Conservation (phyloP, 2,113 vertebrate genomes). For the Naja naja region DNA sequence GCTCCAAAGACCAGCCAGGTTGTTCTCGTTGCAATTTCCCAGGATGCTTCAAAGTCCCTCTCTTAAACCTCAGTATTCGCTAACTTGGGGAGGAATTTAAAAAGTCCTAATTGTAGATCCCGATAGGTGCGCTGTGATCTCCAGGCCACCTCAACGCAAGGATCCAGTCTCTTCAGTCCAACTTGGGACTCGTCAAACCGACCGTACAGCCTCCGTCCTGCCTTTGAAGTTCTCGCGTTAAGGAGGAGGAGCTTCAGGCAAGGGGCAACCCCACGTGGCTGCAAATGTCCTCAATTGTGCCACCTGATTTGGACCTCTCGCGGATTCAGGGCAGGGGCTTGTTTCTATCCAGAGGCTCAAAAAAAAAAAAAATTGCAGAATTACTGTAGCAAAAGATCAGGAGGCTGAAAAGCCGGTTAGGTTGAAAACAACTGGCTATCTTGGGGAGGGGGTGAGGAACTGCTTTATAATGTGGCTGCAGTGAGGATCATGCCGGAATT, state of each 20-base stretch:
- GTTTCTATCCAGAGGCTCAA: neutral
- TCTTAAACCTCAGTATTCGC: neutral
- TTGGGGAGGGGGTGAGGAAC: fast-evolving
- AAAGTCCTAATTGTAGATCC: neutral
- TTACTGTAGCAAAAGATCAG: neutral
- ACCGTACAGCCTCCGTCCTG: no score
- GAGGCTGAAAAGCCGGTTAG: neutral
- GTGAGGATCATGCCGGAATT: neutral
- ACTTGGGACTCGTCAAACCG: neutral
- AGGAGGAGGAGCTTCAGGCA: neutral
- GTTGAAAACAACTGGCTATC: neutral
- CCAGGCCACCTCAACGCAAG: neutral
- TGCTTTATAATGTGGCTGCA: neutral
- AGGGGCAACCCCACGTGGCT: neutral
- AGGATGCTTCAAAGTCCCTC: neutral
- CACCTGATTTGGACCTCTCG: neutral
- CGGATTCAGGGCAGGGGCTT: neutral
- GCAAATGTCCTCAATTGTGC: neutral
- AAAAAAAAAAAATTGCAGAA: neutral
- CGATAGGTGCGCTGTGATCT: no score
- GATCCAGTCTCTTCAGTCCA: neutral
- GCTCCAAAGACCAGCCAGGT: neutral
- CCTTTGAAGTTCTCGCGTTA: neutral
- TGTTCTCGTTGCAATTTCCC: neutral
- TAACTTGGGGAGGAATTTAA: neutral